A percentile compares a stretch with the other conserved stretches of the same genome.
Conservation (phyloP, 2,113 vertebrate species). For the Serilophus lunatus region DNA sequence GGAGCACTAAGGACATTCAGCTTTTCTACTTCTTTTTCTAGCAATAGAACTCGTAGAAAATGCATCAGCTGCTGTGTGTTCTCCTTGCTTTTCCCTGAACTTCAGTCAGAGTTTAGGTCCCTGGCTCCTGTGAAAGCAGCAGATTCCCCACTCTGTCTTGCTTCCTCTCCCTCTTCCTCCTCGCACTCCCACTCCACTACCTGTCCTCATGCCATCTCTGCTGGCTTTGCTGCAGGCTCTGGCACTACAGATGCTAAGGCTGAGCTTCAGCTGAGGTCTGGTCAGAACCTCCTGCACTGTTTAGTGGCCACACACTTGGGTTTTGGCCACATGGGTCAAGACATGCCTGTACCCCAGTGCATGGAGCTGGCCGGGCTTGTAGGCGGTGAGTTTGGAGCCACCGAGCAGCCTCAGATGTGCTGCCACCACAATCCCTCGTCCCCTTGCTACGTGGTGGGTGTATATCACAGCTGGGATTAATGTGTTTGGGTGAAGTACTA, state of each 20-base stretch:
- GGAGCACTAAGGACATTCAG: background rate
- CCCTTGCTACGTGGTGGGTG: background rate
- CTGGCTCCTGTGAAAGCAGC: background rate
- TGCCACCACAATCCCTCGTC: background rate
- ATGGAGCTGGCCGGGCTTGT: fast-evolving
- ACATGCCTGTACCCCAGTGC: fast-evolving
- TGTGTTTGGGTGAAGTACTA: background rate
- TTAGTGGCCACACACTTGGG: fast-evolving
- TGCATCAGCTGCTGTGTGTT: fast-evolving
- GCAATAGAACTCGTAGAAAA: background rate
- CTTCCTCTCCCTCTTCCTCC: background rate
- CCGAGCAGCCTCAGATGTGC: background rate
- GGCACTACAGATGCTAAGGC: background rate
- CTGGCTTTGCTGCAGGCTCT: background rate
- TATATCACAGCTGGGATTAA: too few relatives aligned
- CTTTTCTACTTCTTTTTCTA: background rate
- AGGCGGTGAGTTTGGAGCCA: background rate
- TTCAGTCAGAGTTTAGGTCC: background rate
- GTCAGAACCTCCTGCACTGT: background rate
- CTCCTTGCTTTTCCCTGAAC: background rate
- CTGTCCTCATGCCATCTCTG: background rate
- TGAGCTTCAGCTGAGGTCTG: background rate
- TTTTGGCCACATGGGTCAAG: fast-evolving
- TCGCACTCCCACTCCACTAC: background rate
- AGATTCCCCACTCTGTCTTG: background rate